A percentile compares a stretch with the other conserved stretches of the same genome.
Conservation (phyloP, 2,113 vertebrate genomes). For the Megaleporinus macrocephalus region DNA sequence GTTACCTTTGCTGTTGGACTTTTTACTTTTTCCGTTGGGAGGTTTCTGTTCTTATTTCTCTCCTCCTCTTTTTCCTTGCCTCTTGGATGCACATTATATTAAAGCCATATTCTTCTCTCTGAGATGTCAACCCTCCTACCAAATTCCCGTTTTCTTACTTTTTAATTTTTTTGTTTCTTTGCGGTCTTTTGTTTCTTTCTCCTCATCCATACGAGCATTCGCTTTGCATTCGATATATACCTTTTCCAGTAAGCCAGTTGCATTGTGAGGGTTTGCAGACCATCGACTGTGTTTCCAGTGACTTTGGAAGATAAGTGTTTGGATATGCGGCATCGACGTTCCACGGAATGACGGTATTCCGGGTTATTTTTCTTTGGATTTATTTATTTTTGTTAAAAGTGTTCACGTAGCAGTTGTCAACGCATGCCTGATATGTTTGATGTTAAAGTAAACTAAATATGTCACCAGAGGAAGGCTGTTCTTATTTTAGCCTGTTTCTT, state of each 20-base stretch:
- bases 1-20: conserved; percentile 67
- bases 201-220: conserved; percentile 28
- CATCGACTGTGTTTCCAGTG: conserved; percentile 66
- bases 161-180: conserved; percentile 12
- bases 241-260: conserved; percentile 40
- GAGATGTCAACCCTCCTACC: conserved; percentile 43
- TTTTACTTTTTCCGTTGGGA: conserved; percentile 57
- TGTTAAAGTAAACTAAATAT: conserved; percentile 70
- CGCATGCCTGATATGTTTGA: conserved; percentile 83
- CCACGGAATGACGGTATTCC: conserved; percentile 58
- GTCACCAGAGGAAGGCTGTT: conserved; percentile 61
- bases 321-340: conserved; percentile 40
- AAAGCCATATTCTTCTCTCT: conserved; percentile 77
- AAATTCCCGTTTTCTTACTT: conserved; percentile 4
- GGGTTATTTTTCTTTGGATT: conserved; percentile 43
- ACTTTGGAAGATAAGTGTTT: conserved; percentile 47
- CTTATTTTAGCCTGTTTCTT: too few species aligned
- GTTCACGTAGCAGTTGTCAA: conserved; percentile 73
- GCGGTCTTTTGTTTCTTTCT: conserved; percentile 12
- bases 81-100: conserved; percentile 80
- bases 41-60: conserved; percentile 63
- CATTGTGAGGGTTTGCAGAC: conserved; percentile 61
- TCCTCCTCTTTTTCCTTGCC: conserved; percentile 69
- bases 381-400: conserved; percentile 42
- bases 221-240: conserved; percentile 41